A percentile compares a stretch with the other conserved stretches of the same genome.
Evolutionary conservation across 2,888 invertebrate species (phyloP).

Genomic region (Onchidella celtica): DNA sequence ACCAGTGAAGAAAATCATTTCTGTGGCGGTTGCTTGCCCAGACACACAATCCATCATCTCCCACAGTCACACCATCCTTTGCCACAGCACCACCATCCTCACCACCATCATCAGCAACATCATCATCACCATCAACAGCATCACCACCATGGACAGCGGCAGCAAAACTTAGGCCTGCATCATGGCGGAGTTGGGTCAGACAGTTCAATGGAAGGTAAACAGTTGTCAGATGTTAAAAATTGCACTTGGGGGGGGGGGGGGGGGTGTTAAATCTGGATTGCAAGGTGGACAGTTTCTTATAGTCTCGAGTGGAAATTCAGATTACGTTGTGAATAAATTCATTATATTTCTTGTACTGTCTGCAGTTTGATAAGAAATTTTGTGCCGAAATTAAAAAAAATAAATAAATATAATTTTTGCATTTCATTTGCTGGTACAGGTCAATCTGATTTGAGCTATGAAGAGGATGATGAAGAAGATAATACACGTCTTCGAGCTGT

Average conservation of each 20-base stretch:
- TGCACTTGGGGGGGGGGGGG: no score
- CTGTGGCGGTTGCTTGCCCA: slow-evolving; percentile 53
- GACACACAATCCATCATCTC: slow-evolving; percentile 45
- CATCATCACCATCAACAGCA: slow-evolving; percentile 56
- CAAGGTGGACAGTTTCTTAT: no score
- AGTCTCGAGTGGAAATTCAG: no score
- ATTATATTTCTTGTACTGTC: no score
- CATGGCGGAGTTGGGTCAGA: slow-evolving; percentile 46
- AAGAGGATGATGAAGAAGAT: slow-evolving; percentile 49
- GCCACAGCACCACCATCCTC: slow-evolving; percentile 48
- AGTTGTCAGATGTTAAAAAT: no score
- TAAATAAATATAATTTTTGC: no score
- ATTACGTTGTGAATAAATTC: no score
- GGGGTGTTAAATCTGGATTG: no score
- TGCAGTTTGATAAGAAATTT: no score
- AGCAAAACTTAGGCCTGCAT: slow-evolving; percentile 24
- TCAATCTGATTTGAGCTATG: slow-evolving; percentile 49
- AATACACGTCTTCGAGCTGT: slow-evolving; percentile 42
- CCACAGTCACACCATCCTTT: slow-evolving; percentile 36
- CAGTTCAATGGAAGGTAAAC: slow-evolving; percentile 46
- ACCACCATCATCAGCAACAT: slow-evolving; percentile 56
- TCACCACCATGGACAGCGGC: slow-evolving; percentile 44
- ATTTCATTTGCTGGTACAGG: no score
- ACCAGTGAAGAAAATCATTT: slow-evolving; percentile 51
- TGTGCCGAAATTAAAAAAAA: no score